These are phyloP conservation scores for Plecturocebus donacophilus DNA, from an alignment of 2,113 vertebrate genomes.

Conservation along the genomic window DNA sequence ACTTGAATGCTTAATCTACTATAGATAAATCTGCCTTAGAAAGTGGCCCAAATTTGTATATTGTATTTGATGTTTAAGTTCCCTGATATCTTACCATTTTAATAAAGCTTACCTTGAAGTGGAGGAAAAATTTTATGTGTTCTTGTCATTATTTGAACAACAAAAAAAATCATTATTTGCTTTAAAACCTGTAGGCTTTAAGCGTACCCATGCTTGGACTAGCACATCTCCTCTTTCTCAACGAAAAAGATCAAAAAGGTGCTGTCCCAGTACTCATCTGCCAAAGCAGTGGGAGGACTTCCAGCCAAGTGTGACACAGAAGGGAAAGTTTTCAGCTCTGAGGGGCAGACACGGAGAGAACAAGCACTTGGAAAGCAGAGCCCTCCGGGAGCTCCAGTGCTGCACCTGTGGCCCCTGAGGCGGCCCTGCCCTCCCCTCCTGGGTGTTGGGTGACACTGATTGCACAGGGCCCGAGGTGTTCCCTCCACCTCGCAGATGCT, in stretches of 20 bases:
- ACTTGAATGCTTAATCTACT: not conserved
- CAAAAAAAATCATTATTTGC: slow-evolving; percentile 44
- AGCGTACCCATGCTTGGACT: slow-evolving; percentile 80
- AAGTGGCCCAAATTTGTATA: not conserved
- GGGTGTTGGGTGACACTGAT: too few species aligned
- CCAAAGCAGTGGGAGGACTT: slow-evolving; percentile 95
- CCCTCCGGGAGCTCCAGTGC: not conserved
- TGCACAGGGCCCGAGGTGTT: not conserved
- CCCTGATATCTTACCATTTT: not conserved
- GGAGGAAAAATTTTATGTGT: not conserved
- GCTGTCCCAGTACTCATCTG: slow-evolving; percentile 87
- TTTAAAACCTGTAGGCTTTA: slow-evolving; percentile 79
- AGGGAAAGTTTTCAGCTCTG: slow-evolving; percentile 91
- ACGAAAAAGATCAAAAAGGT: slow-evolving; percentile 88
- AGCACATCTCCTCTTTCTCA: slow-evolving; percentile 82
- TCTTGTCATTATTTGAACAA: not conserved
- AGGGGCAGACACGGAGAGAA: slow-evolving; percentile 87
- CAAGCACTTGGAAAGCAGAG: not conserved
- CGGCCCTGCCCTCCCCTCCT: too few species aligned
- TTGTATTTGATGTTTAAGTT: not conserved
- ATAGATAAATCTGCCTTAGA: not conserved
- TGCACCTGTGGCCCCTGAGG: not conserved
- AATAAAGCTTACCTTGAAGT: not conserved
- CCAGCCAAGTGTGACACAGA: slow-evolving; percentile 91
- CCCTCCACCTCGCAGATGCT: slow-evolving; percentile 86